phyloP scores from a whole-genome alignment of 1,140 invertebrate genomes.

The Drosophila pandora region DNA sequence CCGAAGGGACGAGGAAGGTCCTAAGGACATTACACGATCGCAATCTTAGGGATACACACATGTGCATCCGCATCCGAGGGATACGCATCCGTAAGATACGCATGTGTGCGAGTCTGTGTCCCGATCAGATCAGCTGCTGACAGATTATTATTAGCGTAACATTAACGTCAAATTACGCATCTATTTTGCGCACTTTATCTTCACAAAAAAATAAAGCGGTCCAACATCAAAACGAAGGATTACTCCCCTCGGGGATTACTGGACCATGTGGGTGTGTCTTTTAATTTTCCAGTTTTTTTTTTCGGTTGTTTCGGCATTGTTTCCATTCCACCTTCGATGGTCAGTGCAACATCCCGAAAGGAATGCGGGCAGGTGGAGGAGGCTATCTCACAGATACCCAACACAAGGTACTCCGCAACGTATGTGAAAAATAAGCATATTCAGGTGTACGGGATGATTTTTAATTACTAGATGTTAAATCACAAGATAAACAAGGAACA shows the following conservation, averaged over 20 bases:
- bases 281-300: neutral
- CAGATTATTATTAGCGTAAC: slow-evolving; percentile 84
- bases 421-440: slow-evolving; percentile 4
- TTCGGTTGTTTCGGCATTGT: neutral
- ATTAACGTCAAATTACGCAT: slow-evolving; percentile 83
- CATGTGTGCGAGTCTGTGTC: neutral
- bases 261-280: slow-evolving; percentile 32
- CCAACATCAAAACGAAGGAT: slow-evolving; percentile 32
- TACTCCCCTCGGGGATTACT: slow-evolving; percentile 22
- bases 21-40: slow-evolving; percentile 74
- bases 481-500: neutral
- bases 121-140: slow-evolving; percentile 69
- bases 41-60: slow-evolving; percentile 47
- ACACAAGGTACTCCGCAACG: slow-evolving; percentile 5
- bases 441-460: slow-evolving; percentile 2
- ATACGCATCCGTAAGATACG: neutral
- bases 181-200: slow-evolving; percentile 81
- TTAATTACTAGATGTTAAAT: slow-evolving; percentile 13
- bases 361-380: slow-evolving; percentile 34
- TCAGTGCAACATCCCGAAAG: slow-evolving; percentile 34
- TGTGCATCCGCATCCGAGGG: slow-evolving; percentile 26
- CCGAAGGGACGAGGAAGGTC: slow-evolving; percentile 27
- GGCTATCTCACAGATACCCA: slow-evolving; percentile 16
- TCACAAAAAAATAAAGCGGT: slow-evolving; percentile 30
- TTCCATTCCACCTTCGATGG: slow-evolving; percentile 6